Evolutionary conservation across 2,888 invertebrate species (phyloP), one percentile per base, ranked within the genome.

Genomic region (Eupithecia inturbata): DNA sequence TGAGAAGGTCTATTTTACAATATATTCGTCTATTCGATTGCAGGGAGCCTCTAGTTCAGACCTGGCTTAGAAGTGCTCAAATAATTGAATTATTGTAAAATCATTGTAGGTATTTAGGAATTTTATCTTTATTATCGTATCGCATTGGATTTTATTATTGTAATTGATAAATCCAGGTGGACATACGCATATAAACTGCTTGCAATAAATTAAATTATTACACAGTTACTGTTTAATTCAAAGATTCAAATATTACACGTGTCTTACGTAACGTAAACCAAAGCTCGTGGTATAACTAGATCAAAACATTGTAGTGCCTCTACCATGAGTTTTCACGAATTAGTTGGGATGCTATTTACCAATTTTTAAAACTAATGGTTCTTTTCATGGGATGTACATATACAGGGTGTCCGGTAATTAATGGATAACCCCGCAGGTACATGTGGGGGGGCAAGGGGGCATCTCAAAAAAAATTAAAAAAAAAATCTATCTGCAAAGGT

Each of bases 221-320:
- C 5, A 26, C 1, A 22, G 53, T 22, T 53, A 28, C 14, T 62
- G 62, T 31, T 62, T 62, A 62, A 62, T 12, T 69, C 45, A 45
- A 64, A 67, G 19, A 71, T 68, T 53, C 53, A 57, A 7, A 71
- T n/a, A 36, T 60, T 45, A 67, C 53, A 64, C 33, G 36, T 62
- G 53, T 7, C 9, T 36, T 26, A 10, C 33, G 53, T 57, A 68
- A 68, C 57, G 57, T 41, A 63, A 74, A 74, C 53, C 60, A 45
- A 68, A 67, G 60, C 73, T 67, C 64, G 74, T 68, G 74, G 71
- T 36, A 67, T 49, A 71, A 60, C 39, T 53, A 53, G 12, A 53
- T 53, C 53, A 53, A 53, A 53, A 12, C 22, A 62, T 7, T 31
- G 4, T 57, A 19, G 26, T 57, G 57, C 12, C n/a, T n/a, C n/a